Conservation (phyloP, 2,797 vertebrate species). For the Squalus acanthias region DNA sequence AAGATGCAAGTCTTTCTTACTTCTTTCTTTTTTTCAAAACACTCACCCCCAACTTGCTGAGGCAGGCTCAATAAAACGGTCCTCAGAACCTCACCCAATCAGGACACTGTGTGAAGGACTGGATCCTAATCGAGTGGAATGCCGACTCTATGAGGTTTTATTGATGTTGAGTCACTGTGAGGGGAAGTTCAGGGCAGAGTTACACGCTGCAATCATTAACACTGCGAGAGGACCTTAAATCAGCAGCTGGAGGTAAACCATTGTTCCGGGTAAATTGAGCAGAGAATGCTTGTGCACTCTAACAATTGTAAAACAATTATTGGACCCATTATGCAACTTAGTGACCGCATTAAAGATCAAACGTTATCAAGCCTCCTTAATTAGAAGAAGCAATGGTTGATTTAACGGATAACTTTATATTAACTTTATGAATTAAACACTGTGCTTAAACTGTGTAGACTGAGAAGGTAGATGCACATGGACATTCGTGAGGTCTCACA, state of each 20-base stretch:
- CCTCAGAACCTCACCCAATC: background rate
- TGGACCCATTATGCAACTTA: constrained; percentile 47
- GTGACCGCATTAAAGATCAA: background rate
- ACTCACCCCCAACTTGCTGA: background rate
- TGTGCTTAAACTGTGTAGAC: background rate
- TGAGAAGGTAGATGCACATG: background rate
- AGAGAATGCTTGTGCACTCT: constrained; percentile 46
- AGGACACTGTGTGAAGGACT: background rate
- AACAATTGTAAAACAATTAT: constrained; percentile 36
- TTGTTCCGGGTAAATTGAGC: constrained; percentile 62
- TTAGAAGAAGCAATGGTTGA: background rate
- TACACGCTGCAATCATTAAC: constrained; percentile 10
- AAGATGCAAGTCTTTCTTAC: too few relatives aligned
- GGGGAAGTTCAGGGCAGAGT: background rate
- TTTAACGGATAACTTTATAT: constrained; percentile 5
- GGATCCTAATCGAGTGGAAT: background rate
- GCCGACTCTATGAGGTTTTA: background rate
- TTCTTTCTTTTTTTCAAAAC: too few relatives aligned
- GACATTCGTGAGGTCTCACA: background rate
- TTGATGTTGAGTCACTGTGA: background rate
- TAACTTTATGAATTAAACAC: constrained; percentile 14
- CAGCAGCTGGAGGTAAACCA: constrained; percentile 53
- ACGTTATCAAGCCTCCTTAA: background rate
- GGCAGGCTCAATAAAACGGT: background rate
- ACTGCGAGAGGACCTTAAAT: constrained; percentile 46